A percentile compares a stretch with the other conserved stretches of the same genome.
phyloP scores from a whole-genome alignment of 1,140 invertebrate species.

The Teleopsis dalmanni region DNA sequence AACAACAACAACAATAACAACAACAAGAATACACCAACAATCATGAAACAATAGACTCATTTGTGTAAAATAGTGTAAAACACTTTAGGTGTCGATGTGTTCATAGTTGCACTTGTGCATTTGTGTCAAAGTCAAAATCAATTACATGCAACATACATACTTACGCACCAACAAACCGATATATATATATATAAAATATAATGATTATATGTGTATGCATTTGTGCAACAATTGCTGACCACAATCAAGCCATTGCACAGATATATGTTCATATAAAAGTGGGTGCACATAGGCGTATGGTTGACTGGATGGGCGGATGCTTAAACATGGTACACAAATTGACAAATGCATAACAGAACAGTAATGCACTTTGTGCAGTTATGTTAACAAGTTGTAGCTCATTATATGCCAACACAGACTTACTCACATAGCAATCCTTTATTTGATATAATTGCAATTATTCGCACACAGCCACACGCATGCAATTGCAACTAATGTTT shows the following conservation, averaged over 20 bases:
- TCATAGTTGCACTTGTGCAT: conserved; percentile 1
- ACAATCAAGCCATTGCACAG: too few species aligned
- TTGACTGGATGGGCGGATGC: neutral
- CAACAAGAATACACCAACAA: conserved; percentile 1
- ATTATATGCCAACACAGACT: conserved; percentile 11
- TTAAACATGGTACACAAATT: conserved; percentile 10
- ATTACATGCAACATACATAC: conserved; percentile 3
- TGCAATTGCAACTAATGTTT: too few species aligned
- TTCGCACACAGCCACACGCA: too few species aligned
- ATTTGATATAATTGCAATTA: too few species aligned
- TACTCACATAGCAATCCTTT: too few species aligned
- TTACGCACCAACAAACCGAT: neutral
- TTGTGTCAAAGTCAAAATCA: conserved; percentile 3
- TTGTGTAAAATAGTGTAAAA: conserved; percentile 8
- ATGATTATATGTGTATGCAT: neutral
- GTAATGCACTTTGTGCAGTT: conserved; percentile 16
- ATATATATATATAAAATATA: neutral
- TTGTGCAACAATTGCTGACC: neutral
- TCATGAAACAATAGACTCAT: neutral
- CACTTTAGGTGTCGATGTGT: conserved; percentile 1
- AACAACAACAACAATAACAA: neutral
- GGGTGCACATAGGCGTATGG: neutral
- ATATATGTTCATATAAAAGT: neutral
- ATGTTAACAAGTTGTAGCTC: conserved; percentile 16
- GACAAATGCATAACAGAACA: conserved; percentile 13